These are phyloP conservation scores for Metallyticus violacea DNA, from an alignment of 2,888 invertebrate species.

Conservation along the genomic window DNA sequence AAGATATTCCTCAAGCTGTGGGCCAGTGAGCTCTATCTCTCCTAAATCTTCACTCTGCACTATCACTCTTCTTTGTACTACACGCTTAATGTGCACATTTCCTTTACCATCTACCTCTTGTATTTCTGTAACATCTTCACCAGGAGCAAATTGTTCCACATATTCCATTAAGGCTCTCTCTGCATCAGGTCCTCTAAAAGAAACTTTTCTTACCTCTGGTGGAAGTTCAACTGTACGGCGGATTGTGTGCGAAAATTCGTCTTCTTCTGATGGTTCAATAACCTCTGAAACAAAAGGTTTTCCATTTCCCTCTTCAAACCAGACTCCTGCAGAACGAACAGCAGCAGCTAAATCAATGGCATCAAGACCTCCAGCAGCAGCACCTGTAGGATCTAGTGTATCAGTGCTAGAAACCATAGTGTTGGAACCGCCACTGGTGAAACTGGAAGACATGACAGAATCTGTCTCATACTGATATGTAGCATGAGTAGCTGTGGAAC, in stretches of 20 bases:
- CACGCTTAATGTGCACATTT: constrained; percentile 52
- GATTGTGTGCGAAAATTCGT: constrained; percentile 49
- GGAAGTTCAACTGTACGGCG: constrained; percentile 52
- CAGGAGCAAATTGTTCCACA: constrained; percentile 52
- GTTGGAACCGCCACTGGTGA: constrained; percentile 79
- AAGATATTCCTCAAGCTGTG: constrained; percentile 31
- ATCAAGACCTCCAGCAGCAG: constrained; percentile 53
- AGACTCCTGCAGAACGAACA: constrained; percentile 47
- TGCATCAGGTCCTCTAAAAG: constrained; percentile 54
- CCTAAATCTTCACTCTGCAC: constrained; percentile 42
- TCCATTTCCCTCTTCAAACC: constrained; percentile 48
- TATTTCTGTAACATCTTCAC: constrained; percentile 52
- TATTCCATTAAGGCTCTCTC: constrained; percentile 52
- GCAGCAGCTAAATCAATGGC: constrained; percentile 44
- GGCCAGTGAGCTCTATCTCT: constrained; percentile 21
- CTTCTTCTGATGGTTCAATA: constrained; percentile 49
- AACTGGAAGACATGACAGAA: constrained; percentile 81
- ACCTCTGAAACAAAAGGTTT: constrained; percentile 51
- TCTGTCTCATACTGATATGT: constrained; percentile 82
- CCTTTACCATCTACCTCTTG: constrained; percentile 53
- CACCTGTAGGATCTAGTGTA: constrained; percentile 59
- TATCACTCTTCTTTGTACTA: constrained; percentile 51
- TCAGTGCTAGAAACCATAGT: constrained; percentile 79
- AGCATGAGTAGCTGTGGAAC: constrained; percentile 77
- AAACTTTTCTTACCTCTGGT: constrained; percentile 52